Conservation (phyloP, 1,140 invertebrate genomes). For the Lerema accius region DNA sequence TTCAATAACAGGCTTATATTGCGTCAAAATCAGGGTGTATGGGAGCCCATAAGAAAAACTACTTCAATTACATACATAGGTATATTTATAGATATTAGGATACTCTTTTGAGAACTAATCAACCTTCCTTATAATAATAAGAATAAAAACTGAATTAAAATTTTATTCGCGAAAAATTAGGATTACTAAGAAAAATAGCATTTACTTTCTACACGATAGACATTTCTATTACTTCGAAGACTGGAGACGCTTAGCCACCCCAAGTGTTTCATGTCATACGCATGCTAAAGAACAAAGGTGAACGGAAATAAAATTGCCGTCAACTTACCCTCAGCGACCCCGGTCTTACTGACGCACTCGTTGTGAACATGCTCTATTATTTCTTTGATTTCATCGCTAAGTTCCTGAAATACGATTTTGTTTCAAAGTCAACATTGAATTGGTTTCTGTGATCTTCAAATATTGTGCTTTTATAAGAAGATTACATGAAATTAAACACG, state of each 20-base stretch:
- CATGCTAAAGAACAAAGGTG: constrained; percentile 69
- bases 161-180: too few species aligned
- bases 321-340: constrained; percentile 77
- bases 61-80: too few species aligned
- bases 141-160: too few species aligned
- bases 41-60: too few species aligned
- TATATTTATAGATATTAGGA: too few species aligned
- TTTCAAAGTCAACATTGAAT: constrained; percentile 46
- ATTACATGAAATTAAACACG: constrained; percentile 1
- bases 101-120: too few species aligned
- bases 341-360: constrained; percentile 76
- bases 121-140: too few species aligned
- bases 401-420: constrained; percentile 68
- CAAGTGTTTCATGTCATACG: constrained; percentile 54
- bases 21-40: too few species aligned
- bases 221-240: constrained; percentile 9
- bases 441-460: constrained; percentile 33
- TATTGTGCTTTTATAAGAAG: not conserved
- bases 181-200: constrained; percentile 9
- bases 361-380: constrained; percentile 79
- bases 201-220: not conserved
- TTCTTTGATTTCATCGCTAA: constrained; percentile 81
- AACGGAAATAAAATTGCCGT: constrained; percentile 67
- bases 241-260: constrained; percentile 38
- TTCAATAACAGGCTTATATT: too few species aligned